Evolutionary conservation across 2,888 invertebrate species (phyloP).

Genomic region (Hoplodrina blanda): DNA sequence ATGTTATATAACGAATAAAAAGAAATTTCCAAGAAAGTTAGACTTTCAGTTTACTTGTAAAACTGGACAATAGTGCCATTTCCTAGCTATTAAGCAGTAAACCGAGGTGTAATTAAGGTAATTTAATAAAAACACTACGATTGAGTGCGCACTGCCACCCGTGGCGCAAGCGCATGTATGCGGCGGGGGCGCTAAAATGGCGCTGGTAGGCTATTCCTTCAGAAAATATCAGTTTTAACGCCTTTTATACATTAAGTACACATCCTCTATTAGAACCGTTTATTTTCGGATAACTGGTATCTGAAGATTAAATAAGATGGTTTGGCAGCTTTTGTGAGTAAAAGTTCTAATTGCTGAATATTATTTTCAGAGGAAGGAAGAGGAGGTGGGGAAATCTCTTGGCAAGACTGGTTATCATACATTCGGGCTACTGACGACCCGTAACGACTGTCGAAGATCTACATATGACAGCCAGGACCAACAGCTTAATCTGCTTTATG

Average conservation of each 20-base stretch:
- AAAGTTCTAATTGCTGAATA: no score
- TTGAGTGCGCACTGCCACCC: conserved; percentile 64
- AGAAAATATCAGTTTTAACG: not conserved
- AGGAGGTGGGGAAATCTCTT: no score
- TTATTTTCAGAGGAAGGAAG: no score
- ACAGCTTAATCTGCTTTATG: no score
- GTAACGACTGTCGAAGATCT: no score
- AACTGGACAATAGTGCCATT: conserved; percentile 62
- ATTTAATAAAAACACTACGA: conserved; percentile 66
- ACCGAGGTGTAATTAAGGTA: conserved; percentile 62
- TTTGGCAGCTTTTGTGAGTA: no score
- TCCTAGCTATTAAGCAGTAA: conserved; percentile 61
- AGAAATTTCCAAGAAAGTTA: conserved; percentile 30
- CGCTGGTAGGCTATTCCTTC: conserved; percentile 4
- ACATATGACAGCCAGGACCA: no score
- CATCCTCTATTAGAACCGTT: no score
- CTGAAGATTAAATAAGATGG: not conserved
- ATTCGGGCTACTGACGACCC: no score
- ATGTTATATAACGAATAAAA: not conserved
- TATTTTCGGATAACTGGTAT: not conserved
- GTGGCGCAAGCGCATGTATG: conserved; percentile 58
- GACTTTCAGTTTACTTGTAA: conserved; percentile 31
- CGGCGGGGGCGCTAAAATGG: conserved; percentile 42
- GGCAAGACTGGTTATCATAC: no score
- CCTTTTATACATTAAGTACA: no score